Percentiles rank a stretch among this genome's conserved stretches.
Evolutionary conservation across 2,113 vertebrate genomes (phyloP).

Genomic region (Rutilus rutilus): DNA sequence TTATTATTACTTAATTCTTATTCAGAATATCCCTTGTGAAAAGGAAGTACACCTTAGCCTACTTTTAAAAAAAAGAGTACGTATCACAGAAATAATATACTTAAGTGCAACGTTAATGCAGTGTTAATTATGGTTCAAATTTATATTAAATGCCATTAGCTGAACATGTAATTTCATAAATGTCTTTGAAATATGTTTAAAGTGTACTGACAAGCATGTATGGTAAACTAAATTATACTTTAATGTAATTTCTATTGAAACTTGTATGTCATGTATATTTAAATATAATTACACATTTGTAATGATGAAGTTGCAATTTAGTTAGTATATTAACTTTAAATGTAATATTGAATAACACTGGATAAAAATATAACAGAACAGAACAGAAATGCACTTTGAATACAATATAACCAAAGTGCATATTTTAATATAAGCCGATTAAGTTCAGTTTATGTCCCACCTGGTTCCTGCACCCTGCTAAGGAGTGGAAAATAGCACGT

Average conservation of each 20-base stretch:
- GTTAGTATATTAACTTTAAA: too few relatives aligned
- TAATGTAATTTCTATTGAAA: too few relatives aligned
- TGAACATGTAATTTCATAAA: neutral
- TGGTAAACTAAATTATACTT: too few relatives aligned
- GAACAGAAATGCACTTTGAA: neutral
- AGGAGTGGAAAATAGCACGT: conserved; percentile 12
- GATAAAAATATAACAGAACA: neutral
- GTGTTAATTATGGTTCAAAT: neutral
- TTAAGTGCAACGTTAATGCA: neutral
- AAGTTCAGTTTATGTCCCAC: neutral
- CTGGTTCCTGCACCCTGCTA: conserved; percentile 8
- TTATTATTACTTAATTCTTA: neutral
- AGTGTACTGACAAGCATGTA: too few relatives aligned
- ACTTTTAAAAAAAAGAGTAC: neutral
- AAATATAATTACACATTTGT: too few relatives aligned
- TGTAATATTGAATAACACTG: neutral
- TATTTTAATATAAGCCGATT: neutral
- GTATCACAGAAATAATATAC: neutral
- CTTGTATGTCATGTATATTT: too few relatives aligned
- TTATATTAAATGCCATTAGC: neutral
- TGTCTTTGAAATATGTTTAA: neutral
- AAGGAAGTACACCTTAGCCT: neutral
- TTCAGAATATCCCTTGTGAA: conserved; percentile 3
- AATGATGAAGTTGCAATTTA: too few relatives aligned
- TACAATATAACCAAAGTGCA: neutral